Conservation (phyloP, 2,888 invertebrate genomes). For the Phyllotreta striolata region DNA sequence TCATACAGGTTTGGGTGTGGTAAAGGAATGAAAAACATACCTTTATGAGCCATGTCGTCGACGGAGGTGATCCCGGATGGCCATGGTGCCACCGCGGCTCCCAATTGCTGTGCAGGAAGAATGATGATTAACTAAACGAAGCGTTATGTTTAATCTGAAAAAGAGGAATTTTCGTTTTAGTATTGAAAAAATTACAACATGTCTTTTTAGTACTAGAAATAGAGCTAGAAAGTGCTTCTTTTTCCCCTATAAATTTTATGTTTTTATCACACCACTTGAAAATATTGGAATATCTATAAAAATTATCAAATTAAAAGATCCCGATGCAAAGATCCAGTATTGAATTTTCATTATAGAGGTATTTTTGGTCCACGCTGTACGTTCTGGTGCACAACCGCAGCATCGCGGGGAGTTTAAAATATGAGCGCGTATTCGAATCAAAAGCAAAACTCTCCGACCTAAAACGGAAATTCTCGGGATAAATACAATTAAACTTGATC, state of each 20-base stretch:
- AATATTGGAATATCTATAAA: background rate
- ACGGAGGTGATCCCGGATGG: conserved; percentile 79
- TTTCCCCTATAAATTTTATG: no score
- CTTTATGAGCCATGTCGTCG: conserved; percentile 87
- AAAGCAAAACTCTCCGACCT: background rate
- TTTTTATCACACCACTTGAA: no score
- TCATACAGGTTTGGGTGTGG: conserved; percentile 45
- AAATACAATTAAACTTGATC: conserved; percentile 28
- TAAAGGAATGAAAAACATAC: conserved; percentile 63
- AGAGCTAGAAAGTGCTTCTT: no score
- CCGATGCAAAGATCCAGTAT: no score
- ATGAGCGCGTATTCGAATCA: no score
- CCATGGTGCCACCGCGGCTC: conserved; percentile 83
- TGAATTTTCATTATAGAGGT: conserved; percentile 8
- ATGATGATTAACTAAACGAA: conserved; percentile 62
- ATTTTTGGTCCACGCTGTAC: conserved; percentile 3
- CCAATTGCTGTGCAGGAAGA: conserved; percentile 82
- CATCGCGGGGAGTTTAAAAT: background rate
- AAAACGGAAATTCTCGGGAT: conserved; percentile 23
- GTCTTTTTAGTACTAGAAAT: no score
- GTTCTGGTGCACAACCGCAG: background rate
- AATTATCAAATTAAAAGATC: no score
- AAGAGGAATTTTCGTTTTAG: conserved; percentile 1
- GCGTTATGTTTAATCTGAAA: conserved; percentile 37
- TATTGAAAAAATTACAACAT: conserved; percentile 11